Conservation (phyloP, 2,888 invertebrate species). For the Phania funesta region DNA sequence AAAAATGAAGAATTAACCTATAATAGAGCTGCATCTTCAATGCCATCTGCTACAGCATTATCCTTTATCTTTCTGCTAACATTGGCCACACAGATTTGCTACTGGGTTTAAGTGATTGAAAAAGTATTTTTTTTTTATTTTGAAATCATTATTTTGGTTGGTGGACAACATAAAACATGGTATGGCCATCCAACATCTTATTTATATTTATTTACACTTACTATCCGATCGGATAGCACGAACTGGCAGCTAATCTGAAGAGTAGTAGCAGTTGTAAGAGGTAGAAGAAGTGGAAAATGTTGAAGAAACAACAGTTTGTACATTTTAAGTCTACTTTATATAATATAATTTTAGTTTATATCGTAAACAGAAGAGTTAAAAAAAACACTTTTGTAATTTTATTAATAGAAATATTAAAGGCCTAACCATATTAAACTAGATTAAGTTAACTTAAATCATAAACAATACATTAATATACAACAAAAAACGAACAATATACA, state of each 20-base stretch:
- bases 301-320: constrained; percentile 63
- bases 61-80: constrained; percentile 61
- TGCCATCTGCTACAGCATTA: constrained; percentile 56
- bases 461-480: constrained; percentile 44
- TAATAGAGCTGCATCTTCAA: constrained; percentile 80
- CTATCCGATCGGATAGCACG: constrained; percentile 21
- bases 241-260: constrained; percentile 46
- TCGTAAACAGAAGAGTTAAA: constrained; percentile 45
- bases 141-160: constrained; percentile 5
- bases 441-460: constrained; percentile 59
- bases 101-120: constrained; percentile 47
- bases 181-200: constrained; percentile 8
- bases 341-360: constrained; percentile 66
- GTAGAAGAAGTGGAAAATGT: constrained; percentile 14
- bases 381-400: constrained; percentile 66
- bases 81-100: constrained; percentile 57
- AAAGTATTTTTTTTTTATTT: neutral
- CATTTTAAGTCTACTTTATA: constrained; percentile 67
- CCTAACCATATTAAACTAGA: constrained; percentile 64
- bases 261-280: constrained; percentile 8
- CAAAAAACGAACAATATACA: constrained; percentile 26
- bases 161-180: neutral
- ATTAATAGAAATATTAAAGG: constrained; percentile 67
- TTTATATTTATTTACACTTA: constrained; percentile 42
- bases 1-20: constrained; percentile 95